These are phyloP conservation scores for Delphinapterus leucas DNA, from an alignment of 2,113 vertebrate species.

Conservation along the genomic window DNA sequence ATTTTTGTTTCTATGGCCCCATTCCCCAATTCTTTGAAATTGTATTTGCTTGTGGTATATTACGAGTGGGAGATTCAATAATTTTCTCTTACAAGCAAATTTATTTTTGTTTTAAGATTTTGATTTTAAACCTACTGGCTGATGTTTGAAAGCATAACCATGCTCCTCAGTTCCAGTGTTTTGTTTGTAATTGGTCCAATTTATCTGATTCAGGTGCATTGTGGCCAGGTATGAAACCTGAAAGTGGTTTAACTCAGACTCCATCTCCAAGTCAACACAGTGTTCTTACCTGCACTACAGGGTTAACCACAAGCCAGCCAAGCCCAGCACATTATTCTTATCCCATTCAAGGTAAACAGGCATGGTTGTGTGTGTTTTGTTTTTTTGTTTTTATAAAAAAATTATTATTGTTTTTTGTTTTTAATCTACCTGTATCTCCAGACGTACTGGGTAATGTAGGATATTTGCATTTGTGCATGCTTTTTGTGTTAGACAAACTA, in stretches of 20 bases:
- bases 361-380: slow-evolving; percentile 82
- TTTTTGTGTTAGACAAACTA: slow-evolving; percentile 66
- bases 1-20: slow-evolving; percentile 40
- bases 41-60: slow-evolving; percentile 69
- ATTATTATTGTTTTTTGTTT: slow-evolving; percentile 50
- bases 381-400: not conserved
- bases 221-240: slow-evolving; percentile 99
- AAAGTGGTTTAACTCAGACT: slow-evolving; percentile 95
- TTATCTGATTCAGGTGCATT: slow-evolving; percentile 94
- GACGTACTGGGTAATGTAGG: slow-evolving; percentile 52
- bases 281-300: slow-evolving; percentile 97
- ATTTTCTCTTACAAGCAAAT: slow-evolving; percentile 71
- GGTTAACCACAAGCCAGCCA: slow-evolving; percentile 94
- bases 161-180: slow-evolving; percentile 77
- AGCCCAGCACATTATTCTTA: slow-evolving; percentile 98
- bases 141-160: slow-evolving; percentile 71
- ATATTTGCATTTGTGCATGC: slow-evolving; percentile 82
- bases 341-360: slow-evolving; percentile 95
- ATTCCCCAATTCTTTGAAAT: slow-evolving; percentile 26
- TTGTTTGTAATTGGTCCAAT: slow-evolving; percentile 87
- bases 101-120: slow-evolving; percentile 73
- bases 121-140: slow-evolving; percentile 66
- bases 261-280: slow-evolving; percentile 96
- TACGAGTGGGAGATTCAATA: slow-evolving; percentile 54
- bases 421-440: slow-evolving; percentile 58